phyloP scores from a whole-genome alignment of 1,140 invertebrate species.

The Leptopilina clavipes region DNA sequence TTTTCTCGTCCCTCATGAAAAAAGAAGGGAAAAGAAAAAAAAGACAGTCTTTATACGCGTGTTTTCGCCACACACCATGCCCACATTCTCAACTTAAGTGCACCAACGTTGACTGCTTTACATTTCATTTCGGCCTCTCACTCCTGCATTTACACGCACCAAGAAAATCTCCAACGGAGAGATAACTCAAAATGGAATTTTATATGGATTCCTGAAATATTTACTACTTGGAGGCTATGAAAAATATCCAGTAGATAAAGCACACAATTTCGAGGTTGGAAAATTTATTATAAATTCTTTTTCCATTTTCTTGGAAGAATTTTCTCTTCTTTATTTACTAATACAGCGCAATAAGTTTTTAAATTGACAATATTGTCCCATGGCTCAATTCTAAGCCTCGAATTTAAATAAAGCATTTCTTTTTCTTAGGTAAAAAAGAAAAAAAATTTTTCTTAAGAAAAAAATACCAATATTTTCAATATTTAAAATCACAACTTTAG shows the following conservation, averaged over 20 bases:
- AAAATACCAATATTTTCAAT: too few species aligned
- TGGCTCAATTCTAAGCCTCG: too few species aligned
- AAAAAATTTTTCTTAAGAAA: too few species aligned
- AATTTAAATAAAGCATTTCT: too few species aligned
- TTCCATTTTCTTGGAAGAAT: not conserved
- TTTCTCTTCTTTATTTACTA: not conserved
- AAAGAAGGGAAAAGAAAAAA: not conserved
- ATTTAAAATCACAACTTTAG: too few species aligned
- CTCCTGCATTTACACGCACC: conserved; percentile 16
- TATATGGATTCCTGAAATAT: conserved; percentile 13
- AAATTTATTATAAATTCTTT: not conserved
- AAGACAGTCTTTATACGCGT: conserved; percentile 20
- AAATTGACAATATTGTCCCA: too few species aligned
- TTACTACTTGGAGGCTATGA: not conserved
- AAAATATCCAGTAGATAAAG: not conserved
- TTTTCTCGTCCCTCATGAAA: conserved; percentile 4
- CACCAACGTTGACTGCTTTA: conserved; percentile 17
- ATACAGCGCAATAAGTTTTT: too few species aligned
- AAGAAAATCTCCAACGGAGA: not conserved
- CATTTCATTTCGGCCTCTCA: conserved; percentile 33
- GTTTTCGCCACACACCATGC: not conserved
- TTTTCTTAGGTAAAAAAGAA: too few species aligned
- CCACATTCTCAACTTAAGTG: conserved; percentile 21
- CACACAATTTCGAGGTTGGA: not conserved
- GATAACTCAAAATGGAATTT: conserved; percentile 27